Conservation (phyloP, 2,113 vertebrate species). For the Corythornis cristatus region DNA sequence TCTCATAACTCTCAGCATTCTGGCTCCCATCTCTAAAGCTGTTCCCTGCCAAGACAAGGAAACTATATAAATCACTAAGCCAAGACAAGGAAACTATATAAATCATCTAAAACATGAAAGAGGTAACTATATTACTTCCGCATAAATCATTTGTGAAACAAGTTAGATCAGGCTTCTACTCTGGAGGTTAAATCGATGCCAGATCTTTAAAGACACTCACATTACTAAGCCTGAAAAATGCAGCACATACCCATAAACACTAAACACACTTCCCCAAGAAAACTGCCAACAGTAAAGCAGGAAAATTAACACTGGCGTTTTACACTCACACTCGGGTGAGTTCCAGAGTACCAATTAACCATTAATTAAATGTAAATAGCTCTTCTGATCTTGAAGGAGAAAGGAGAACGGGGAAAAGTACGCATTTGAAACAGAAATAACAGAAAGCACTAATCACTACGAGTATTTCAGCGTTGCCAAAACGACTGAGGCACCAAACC, state of each 20-base stretch:
- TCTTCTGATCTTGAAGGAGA: neutral
- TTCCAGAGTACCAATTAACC: accelerated
- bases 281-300: neutral
- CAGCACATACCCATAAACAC: too few species aligned
- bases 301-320: neutral
- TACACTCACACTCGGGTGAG: neutral
- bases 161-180: neutral
- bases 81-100: neutral
- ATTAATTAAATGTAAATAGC: accelerated
- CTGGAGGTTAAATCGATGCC: neutral
- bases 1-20: constrained; percentile 58
- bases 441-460: accelerated
- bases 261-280: accelerated
- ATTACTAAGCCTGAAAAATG: neutral
- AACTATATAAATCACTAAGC: neutral
- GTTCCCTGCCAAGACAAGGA: neutral
- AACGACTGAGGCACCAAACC: neutral
- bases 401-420: accelerated
- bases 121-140: neutral
- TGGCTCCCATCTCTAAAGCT: neutral
- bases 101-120: neutral
- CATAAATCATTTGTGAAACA: neutral
- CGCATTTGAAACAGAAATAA: accelerated
- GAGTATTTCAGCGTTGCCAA: neutral
- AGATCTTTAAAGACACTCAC: neutral